Evolutionary conservation across 2,797 vertebrate species (phyloP).

Genomic region (Sebastes flavidus): DNA sequence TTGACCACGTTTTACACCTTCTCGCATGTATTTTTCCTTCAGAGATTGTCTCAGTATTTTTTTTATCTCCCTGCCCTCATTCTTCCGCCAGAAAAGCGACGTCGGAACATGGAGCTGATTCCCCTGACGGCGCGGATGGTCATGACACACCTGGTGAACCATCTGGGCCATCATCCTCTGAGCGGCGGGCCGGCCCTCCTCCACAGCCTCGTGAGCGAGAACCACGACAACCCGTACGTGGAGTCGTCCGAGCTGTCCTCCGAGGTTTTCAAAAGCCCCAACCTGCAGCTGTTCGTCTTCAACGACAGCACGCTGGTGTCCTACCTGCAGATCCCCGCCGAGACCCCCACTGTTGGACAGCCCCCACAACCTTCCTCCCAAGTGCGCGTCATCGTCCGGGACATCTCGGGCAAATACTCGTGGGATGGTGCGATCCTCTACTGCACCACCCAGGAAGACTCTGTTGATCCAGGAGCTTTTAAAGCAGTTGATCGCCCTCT

Average conservation of each 20-base stretch:
- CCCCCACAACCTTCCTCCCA: slow-evolving; percentile 79
- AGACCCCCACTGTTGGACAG: slow-evolving; percentile 65
- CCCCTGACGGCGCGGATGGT: slow-evolving; percentile 95
- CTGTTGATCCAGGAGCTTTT: slow-evolving; percentile 40
- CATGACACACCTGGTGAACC: slow-evolving; percentile 97
- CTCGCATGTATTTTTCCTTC: slow-evolving; percentile 4
- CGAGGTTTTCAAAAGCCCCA: slow-evolving; percentile 96
- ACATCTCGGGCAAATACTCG: slow-evolving; percentile 98
- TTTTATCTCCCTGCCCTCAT: background rate
- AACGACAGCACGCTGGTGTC: slow-evolving; percentile 97
- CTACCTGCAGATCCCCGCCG: slow-evolving; percentile 91
- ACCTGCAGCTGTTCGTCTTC: slow-evolving; percentile 96
- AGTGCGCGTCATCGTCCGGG: slow-evolving; percentile 93
- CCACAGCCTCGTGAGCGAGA: slow-evolving; percentile 95
- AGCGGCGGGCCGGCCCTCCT: slow-evolving; percentile 92
- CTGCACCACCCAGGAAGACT: slow-evolving; percentile 74
- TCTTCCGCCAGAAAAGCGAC: slow-evolving; percentile 85
- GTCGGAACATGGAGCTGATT: slow-evolving; percentile 93
- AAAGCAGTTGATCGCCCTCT: slow-evolving; percentile 26
- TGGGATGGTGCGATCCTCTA: slow-evolving; percentile 95
- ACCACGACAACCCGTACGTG: slow-evolving; percentile 92
- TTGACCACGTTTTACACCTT: background rate
- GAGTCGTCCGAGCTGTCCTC: slow-evolving; percentile 93
- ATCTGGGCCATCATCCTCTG: slow-evolving; percentile 94
- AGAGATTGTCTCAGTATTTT: background rate